phyloP scores from a whole-genome alignment of 2,797 vertebrate species.

The Cyclura pinguis region DNA sequence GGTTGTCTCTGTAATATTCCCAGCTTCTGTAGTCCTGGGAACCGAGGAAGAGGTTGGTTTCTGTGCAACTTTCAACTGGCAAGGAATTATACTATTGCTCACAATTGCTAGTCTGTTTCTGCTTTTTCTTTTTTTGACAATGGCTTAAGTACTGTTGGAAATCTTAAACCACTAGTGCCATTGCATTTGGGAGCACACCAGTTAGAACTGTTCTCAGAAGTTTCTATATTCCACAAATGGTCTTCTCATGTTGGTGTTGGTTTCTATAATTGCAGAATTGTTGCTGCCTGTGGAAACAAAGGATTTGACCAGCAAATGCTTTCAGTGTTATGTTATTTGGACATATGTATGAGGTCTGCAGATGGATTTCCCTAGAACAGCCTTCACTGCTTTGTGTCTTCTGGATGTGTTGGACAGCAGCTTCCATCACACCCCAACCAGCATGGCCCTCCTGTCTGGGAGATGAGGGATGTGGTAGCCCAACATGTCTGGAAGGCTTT shows the following conservation, averaged over 20 bases:
- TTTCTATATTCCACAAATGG: neutral
- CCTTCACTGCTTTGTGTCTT: no score
- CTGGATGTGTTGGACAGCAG: neutral
- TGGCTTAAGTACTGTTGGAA: conserved; percentile 46
- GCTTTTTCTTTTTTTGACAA: conserved; percentile 51
- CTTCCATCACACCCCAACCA: neutral
- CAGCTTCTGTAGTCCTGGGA: conserved; percentile 73
- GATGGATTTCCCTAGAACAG: neutral
- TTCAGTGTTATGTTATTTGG: neutral
- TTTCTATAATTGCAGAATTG: neutral
- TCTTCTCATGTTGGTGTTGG: neutral
- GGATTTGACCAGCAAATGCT: neutral
- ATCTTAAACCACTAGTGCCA: neutral
- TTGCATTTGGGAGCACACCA: neutral
- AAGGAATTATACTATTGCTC: conserved; percentile 42
- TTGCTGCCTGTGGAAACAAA: neutral
- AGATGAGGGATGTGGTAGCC: neutral
- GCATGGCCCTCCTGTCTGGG: neutral
- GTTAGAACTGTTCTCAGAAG: neutral
- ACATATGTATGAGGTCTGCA: neutral
- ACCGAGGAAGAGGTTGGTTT: conserved; percentile 50
- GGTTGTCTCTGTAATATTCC: conserved; percentile 70
- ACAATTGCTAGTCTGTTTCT: conserved; percentile 57
- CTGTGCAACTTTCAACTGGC: conserved; percentile 58
- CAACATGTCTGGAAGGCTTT: neutral